phyloP scores from a whole-genome alignment of 2,888 invertebrate species.

The Drosophila paranaensis region DNA sequence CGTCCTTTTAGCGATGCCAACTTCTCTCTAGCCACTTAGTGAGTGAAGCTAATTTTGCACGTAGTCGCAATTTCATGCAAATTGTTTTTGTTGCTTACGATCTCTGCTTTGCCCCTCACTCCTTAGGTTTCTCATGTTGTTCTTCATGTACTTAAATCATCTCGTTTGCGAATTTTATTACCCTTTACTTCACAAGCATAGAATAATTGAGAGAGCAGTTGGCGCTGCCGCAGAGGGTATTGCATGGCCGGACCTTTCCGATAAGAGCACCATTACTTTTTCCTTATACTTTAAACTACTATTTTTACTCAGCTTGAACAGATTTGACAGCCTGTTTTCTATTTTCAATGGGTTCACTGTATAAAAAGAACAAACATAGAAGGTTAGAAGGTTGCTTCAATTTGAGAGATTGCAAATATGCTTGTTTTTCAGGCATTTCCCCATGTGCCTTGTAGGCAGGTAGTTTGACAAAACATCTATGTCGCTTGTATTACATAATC shows the following conservation, averaged over 20 bases:
- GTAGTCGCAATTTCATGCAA: slow-evolving; percentile 69
- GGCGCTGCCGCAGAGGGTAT: background rate
- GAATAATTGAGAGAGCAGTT: background rate
- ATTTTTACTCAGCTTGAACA: no score
- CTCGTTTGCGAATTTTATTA: background rate
- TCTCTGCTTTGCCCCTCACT: slow-evolving; percentile 1
- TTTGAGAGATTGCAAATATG: no score
- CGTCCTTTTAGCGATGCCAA: slow-evolving; percentile 11
- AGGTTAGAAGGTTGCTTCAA: no score
- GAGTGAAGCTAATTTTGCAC: slow-evolving; percentile 70
- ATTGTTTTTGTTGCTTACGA: slow-evolving; percentile 57
- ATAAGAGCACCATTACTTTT: background rate
- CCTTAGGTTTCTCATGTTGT: background rate
- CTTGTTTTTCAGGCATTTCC: no score
- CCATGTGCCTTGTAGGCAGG: no score
- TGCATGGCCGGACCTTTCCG: background rate
- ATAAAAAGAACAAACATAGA: no score
- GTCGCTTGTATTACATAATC: no score
- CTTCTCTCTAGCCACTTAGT: slow-evolving; percentile 56
- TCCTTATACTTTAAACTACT: no score
- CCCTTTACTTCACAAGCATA: background rate
- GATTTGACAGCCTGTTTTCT: no score
- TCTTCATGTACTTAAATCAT: background rate
- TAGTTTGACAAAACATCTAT: no score
- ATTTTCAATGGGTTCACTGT: no score